Evolutionary conservation across 2,888 invertebrate species (phyloP).

Genomic region (Yponomeuta plumbellus): DNA sequence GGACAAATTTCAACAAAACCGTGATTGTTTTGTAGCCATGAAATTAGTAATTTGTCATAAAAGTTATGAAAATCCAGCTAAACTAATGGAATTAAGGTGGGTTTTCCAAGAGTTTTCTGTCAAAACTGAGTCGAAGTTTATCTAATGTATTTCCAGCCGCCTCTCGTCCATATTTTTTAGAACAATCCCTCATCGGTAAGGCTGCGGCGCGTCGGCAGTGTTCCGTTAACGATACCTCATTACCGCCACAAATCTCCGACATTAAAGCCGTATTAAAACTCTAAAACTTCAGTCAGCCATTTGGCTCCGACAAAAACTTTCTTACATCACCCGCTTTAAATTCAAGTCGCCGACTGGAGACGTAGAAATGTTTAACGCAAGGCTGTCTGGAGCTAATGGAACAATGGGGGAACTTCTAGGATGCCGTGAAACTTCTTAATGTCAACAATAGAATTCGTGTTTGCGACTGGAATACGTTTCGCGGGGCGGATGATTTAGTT

Average conservation of each 20-base stretch:
- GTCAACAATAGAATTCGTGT: conserved; percentile 7
- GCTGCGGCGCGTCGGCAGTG: conserved; percentile 38
- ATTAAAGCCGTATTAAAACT: conserved; percentile 74
- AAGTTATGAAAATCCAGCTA: no score
- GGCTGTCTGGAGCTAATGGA: conserved; percentile 23
- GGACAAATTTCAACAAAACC: no score
- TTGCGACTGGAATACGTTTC: not conserved
- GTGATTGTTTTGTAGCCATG: no score
- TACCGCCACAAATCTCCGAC: conserved; percentile 70
- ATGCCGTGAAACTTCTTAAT: not conserved
- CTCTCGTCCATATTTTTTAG: conserved; percentile 33
- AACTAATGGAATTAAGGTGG: no score
- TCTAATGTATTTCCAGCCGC: not conserved
- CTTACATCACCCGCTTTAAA: conserved; percentile 70
- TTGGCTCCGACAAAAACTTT: conserved; percentile 68
- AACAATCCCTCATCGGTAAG: conserved; percentile 37
- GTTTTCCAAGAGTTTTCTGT: no score
- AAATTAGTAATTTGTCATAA: no score
- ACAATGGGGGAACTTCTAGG: not conserved
- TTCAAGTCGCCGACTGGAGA: conserved; percentile 53
- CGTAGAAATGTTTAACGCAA: conserved; percentile 30
- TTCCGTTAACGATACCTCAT: conserved; percentile 64
- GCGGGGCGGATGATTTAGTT: no score
- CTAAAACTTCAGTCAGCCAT: conserved; percentile 67
- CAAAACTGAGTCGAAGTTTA: no score